These are phyloP conservation scores for Ammodytes marinus DNA, from an alignment of 2,113 vertebrate genomes.

Conservation along the genomic window DNA sequence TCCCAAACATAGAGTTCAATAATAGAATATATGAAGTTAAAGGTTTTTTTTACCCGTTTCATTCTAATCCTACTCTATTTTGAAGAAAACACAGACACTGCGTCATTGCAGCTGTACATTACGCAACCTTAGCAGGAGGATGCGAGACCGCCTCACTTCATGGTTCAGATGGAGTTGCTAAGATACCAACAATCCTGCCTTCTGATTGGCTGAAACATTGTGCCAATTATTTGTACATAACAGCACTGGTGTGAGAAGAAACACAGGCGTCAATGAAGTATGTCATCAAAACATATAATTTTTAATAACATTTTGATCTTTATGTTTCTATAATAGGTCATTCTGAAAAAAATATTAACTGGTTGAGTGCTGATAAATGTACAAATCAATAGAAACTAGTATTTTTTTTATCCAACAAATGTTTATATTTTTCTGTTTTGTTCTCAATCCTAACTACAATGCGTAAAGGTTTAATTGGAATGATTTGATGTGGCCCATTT, in stretches of 20 bases:
- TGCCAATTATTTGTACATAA: background rate
- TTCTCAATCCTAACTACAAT: background rate
- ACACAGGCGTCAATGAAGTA: background rate
- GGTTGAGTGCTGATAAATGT: background rate
- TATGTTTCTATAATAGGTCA: no score
- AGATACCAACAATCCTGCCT: constrained; percentile 39
- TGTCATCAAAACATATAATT: background rate
- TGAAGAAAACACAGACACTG: constrained; percentile 14
- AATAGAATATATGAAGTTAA: accelerated
- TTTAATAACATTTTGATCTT: background rate
- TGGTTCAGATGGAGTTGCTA: constrained; percentile 68
- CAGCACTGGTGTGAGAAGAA: background rate
- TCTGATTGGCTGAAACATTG: constrained; percentile 36
- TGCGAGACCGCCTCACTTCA: constrained; percentile 43
- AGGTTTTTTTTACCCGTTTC: accelerated
- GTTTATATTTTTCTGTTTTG: background rate
- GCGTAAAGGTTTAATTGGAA: no score
- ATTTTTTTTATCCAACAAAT: background rate
- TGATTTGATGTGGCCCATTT: background rate
- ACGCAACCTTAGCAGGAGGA: constrained; percentile 37
- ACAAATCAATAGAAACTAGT: background rate
- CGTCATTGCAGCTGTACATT: background rate
- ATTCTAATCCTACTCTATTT: constrained; percentile 23
- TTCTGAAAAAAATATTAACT: no score
- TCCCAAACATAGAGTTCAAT: accelerated